Conservation (phyloP, 2,797 vertebrate species). For the Dromococcyx pavoninus region DNA sequence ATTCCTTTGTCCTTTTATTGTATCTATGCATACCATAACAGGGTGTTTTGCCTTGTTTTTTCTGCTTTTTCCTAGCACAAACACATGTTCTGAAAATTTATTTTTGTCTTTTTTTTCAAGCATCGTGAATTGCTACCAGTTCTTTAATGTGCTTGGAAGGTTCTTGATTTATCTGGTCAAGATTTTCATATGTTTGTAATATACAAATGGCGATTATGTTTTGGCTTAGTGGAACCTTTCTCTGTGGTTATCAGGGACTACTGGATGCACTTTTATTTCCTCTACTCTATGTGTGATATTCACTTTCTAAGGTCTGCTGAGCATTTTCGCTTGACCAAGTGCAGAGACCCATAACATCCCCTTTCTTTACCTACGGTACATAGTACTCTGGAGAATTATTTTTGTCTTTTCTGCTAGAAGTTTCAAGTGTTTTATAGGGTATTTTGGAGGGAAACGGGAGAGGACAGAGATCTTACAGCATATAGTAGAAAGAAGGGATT, state of each 20-base stretch:
- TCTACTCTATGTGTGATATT: background rate
- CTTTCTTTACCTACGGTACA: background rate
- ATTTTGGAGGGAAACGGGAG: background rate
- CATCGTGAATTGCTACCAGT: background rate
- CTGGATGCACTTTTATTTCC: background rate
- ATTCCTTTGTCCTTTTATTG: background rate
- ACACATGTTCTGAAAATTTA: background rate
- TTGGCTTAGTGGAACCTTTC: background rate
- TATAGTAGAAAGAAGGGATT: background rate
- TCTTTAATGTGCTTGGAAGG: background rate
- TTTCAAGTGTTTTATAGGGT: background rate
- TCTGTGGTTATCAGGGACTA: background rate
- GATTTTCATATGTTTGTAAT: background rate
- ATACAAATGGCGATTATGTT: background rate
- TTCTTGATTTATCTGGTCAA: background rate
- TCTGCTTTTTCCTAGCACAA: background rate
- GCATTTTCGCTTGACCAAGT: background rate
- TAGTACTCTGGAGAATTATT: background rate
- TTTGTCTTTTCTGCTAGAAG: background rate
- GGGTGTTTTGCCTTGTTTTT: fast-evolving
- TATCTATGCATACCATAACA: background rate
- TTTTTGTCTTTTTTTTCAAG: background rate
- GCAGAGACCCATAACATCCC: background rate
- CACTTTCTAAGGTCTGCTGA: background rate
- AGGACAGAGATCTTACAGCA: background rate